Base-by-base conservation (phyloP, 2,888 invertebrate species). In the Agrochola lota region DNA sequence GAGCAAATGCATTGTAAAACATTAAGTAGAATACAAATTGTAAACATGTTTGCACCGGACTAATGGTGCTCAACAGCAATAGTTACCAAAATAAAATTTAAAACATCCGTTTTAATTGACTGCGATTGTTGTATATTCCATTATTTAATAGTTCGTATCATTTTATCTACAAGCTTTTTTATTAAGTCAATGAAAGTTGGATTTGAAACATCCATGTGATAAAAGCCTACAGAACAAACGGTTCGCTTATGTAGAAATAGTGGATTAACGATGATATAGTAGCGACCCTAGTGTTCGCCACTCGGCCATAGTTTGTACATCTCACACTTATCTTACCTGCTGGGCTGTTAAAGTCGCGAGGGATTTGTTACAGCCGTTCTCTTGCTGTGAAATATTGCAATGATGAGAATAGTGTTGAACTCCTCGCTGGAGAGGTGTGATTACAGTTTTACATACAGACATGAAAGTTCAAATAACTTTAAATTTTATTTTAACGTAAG, bases 361-460 rank as follows among this genome's bases (percentile, higher is more conserved):
- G 83, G 87, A 88, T 88, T 88, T 88, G 86, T 87, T 79, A 81
- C 78, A 68, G 55, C 82, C 84, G 66, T 71, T 78, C 67, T 78
- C 67, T 79, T 46, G 40, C 66, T 43, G 80, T 88, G 82, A 88
- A 87, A 87, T 88, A 88, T 88, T 85, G 72, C 78, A 67, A 78
- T 78, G 74, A 69, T 78, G 80, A 74, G 81, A 80, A 78, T 67
- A 78, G 78, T 77, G 82, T 81, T 78, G 64, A 86, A 85, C 84
- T 77, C 85, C 80, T 43, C 67, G 11, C 85, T 75, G 81, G 62
- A 74, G 66, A 30, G 23, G 55, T 74, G 69, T 78, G 86, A 87
- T 86, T 88, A 85, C 66, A 85, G 74, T 81, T 83, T 83, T 76
- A 84, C 79, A 74, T 78, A 66, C 43, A 62, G 9, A 66, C 30